Percentiles rank a stretch among this genome's conserved stretches.
Conservation (phyloP, 2,888 invertebrate species). For the Keiferia lycopersicella region DNA sequence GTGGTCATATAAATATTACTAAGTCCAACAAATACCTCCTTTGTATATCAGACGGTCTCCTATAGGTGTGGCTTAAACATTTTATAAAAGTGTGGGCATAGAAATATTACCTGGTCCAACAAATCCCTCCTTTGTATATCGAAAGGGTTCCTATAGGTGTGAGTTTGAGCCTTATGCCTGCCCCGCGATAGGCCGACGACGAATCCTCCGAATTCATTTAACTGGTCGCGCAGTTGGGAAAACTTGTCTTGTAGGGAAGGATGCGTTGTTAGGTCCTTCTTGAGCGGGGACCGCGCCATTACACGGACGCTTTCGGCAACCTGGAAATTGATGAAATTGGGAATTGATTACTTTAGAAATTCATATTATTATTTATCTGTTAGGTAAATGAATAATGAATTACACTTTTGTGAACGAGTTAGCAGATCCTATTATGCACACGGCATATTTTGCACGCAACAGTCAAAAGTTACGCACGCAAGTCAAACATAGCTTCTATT, state of each 20-base stretch:
- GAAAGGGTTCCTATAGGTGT: constrained; percentile 95
- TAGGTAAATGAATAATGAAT: no score
- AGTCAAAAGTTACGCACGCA: no score
- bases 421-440: no score
- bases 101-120: constrained; percentile 90
- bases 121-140: constrained; percentile 95
- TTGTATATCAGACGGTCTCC: no score
- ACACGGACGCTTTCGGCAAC: constrained; percentile 89
- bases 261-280: constrained; percentile 91
- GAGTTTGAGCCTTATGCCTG: constrained; percentile 75
- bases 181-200: constrained; percentile 86
- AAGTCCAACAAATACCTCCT: no score
- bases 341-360: not conserved
- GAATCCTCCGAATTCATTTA: constrained; percentile 92
- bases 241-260: constrained; percentile 92
- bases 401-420: no score
- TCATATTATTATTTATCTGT: no score
- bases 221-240: constrained; percentile 89
- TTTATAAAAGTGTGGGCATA: no score
- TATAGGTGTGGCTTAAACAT: no score
- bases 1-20: no score
- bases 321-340: constrained; percentile 53
- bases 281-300: constrained; percentile 85
- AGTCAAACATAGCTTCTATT: no score
- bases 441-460: no score